Evolutionary conservation across 2,888 invertebrate genomes (phyloP).

Genomic region (Campopleginae sp.): DNA sequence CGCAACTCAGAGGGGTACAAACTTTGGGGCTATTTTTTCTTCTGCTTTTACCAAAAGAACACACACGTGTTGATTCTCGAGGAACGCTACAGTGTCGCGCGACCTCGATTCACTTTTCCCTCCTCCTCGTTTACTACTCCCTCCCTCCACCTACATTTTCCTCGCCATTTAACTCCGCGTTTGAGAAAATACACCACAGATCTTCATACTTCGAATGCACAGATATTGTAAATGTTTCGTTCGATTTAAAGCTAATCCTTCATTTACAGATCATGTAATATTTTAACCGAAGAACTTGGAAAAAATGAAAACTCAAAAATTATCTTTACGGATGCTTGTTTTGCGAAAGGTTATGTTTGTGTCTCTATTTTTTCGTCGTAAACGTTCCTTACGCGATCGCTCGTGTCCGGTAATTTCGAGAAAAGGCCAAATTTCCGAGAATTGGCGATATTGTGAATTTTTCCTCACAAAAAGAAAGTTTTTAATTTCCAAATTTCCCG

Average conservation of each 20-base stretch:
- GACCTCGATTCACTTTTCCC: conserved; percentile 53
- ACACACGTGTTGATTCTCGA: conserved; percentile 32
- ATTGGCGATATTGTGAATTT: too few species aligned
- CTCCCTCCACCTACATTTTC: background rate
- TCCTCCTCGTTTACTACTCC: conserved; percentile 9
- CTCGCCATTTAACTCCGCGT: background rate
- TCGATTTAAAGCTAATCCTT: background rate
- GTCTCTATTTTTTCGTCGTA: too few species aligned
- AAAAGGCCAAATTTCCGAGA: too few species aligned
- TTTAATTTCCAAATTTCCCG: too few species aligned
- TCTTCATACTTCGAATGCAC: background rate
- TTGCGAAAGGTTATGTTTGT: too few species aligned
- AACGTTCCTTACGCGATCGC: too few species aligned
- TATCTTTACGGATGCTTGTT: too few species aligned
- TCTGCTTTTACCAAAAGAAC: conserved; percentile 18
- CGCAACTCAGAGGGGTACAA: background rate
- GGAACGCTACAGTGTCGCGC: conserved; percentile 41
- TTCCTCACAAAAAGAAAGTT: too few species aligned
- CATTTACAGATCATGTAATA: background rate
- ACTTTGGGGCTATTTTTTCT: conserved; percentile 16
- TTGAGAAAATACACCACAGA: conserved; percentile 12
- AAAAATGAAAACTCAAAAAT: too few species aligned
- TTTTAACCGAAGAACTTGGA: too few species aligned
- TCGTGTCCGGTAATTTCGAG: too few species aligned
- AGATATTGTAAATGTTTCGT: background rate